Base-by-base conservation (phyloP, 2,888 invertebrate species). In the Brachyopa scutellaris region DNA sequence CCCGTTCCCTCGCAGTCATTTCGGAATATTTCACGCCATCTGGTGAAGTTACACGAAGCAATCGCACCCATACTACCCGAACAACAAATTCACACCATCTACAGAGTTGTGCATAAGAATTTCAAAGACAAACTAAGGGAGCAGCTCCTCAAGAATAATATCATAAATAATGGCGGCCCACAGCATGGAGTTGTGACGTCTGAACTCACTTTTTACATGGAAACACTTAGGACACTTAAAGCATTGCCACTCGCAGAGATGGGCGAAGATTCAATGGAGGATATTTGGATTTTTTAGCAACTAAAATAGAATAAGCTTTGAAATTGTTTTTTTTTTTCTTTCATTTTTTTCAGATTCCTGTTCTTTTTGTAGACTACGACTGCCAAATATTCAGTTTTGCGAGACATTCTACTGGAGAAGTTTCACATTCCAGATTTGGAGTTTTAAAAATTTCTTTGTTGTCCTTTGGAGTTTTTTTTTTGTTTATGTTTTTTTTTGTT, bases 181-280 rank as follows among this genome's bases (percentile, higher is more conserved):
- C 97, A 98, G 88, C 98, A 98, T 89, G 98, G 97, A 40, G 94
- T 97, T 62, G 97, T 97, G n/a, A 97, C 96, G 31, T 96, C 97
- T 6, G 97, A 97, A 91, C 91, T 97, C 87, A 96, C 96, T 80
- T 97, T 97, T 91, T 97, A 97, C 90, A 92, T 96, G 87, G 96
- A 97, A 91, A 97, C 96, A 70, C 92, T 97, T 86, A 94, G 95
- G 88, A 95, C 94, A 85, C 91, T 97, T 29, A 94, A 95, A 89
- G 94, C 96, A 26, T 91, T 97, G 86, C 95, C 95, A 29, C 92
- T 93, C 72, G 93, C 94, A 86, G 95, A 95, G 88, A 91, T 95
- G 87, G 94, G 95, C 88, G 94, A 95, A 88, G 86, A 86, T 31
- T 94, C 94, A 89, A 93, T 96, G 92, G 95, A 95, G 90, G 95